Evolutionary conservation across 1,140 invertebrate species (phyloP).

Genomic region (Aphelinus certus): DNA sequence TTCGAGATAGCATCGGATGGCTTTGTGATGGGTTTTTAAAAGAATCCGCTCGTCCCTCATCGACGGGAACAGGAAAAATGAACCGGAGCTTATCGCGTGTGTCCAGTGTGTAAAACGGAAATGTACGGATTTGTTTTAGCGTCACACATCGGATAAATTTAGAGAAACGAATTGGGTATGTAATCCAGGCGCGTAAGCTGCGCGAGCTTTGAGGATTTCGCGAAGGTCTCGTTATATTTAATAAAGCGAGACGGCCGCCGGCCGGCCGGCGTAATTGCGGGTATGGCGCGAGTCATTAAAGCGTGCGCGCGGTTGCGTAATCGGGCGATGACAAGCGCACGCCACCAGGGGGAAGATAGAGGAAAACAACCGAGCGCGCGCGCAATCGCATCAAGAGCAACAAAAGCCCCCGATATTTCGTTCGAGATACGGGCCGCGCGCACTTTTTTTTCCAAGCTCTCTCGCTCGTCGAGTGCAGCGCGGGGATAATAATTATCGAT

Average conservation of each 20-base stretch:
- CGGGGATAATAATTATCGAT: slow-evolving; percentile 27
- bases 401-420: too few species aligned
- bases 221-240: slow-evolving; percentile 24
- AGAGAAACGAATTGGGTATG: too few species aligned
- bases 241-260: slow-evolving; percentile 8
- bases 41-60: too few species aligned
- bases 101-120: too few species aligned
- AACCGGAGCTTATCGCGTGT: too few species aligned
- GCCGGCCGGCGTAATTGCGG: background rate
- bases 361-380: background rate
- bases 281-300: slow-evolving; percentile 17
- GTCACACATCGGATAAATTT: too few species aligned
- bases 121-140: too few species aligned
- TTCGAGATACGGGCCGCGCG: background rate
- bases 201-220: background rate
- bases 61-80: too few species aligned
- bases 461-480: background rate
- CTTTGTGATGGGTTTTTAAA: too few species aligned
- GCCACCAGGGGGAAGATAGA: background rate
- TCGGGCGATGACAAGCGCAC: background rate
- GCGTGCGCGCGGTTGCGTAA: slow-evolving; percentile 1
- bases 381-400: too few species aligned
- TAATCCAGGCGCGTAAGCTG: too few species aligned
- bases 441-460: background rate
- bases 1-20: too few species aligned